Evolutionary conservation across 2,888 invertebrate species (phyloP).

Genomic region (Aphodius sticticus): DNA sequence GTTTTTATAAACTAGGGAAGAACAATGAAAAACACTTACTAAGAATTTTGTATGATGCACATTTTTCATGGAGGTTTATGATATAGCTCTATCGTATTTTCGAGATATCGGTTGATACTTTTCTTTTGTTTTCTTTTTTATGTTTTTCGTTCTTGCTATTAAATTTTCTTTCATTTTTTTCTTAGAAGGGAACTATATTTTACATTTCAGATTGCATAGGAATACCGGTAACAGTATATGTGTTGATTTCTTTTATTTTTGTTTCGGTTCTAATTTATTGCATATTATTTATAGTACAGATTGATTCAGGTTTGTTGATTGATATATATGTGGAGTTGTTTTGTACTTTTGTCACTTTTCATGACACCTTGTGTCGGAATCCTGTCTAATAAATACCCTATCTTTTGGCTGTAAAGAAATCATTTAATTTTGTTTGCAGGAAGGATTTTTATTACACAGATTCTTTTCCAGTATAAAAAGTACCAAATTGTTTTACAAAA

Average conservation of each 20-base stretch:
- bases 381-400: too few species aligned
- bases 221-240: slow-evolving; percentile 17
- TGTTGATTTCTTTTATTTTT: slow-evolving; percentile 9
- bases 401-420: too few species aligned
- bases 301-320: slow-evolving; percentile 32
- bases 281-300: slow-evolving; percentile 25
- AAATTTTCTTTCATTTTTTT: slow-evolving; percentile 19
- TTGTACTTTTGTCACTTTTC: slow-evolving; percentile 21
- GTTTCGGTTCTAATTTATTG: slow-evolving; percentile 4
- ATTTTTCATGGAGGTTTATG: slow-evolving; percentile 32
- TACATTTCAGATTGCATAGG: slow-evolving; percentile 26
- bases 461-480: slow-evolving; percentile 20
- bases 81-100: background rate
- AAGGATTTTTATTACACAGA: slow-evolving; percentile 7
- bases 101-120: background rate
- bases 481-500: slow-evolving; percentile 27
- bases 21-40: slow-evolving; percentile 31
- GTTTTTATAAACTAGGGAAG: slow-evolving; percentile 46
- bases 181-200: slow-evolving; percentile 36
- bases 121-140: slow-evolving; percentile 18
- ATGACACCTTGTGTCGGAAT: too few species aligned
- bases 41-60: slow-evolving; percentile 43
- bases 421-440: too few species aligned
- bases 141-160: slow-evolving; percentile 9
- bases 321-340: slow-evolving; percentile 33